A percentile compares a stretch with the other conserved stretches of the same genome.
phyloP scores from a whole-genome alignment of 2,113 vertebrate genomes.

The Ceratotherium simum region DNA sequence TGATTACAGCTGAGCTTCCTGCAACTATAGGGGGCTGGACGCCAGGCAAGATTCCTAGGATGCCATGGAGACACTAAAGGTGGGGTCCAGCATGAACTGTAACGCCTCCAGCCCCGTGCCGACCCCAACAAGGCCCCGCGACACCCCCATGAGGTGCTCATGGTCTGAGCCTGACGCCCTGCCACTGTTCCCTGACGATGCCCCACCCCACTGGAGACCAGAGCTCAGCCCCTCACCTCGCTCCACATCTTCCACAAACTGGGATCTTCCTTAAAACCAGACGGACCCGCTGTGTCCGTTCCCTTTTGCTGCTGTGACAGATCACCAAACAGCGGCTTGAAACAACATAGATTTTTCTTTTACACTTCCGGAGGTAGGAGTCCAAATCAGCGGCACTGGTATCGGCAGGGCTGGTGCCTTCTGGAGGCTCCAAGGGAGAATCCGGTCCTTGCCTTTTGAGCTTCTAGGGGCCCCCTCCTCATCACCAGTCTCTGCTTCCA shows the following conservation, averaged over 20 bases:
- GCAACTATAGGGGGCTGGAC: rapidly evolving
- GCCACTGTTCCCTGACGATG: neutral
- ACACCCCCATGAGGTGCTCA: neutral
- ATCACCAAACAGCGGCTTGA: neutral
- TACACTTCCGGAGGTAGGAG: neutral
- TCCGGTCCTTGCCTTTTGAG: neutral
- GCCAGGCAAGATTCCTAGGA: neutral
- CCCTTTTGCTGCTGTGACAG: neutral
- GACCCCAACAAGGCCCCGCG: neutral
- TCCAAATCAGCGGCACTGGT: neutral
- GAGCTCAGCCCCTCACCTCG: neutral
- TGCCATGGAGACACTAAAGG: rapidly evolving
- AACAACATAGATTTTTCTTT: neutral
- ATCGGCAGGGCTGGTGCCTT: rapidly evolving
- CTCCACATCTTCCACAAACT: neutral
- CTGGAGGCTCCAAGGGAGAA: neutral
- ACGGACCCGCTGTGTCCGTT: rapidly evolving
- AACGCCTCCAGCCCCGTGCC: too few species aligned
- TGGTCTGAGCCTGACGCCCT: neutral
- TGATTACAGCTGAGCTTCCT: neutral
- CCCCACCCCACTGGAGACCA: neutral
- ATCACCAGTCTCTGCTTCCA: neutral
- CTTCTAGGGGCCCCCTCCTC: too few species aligned
- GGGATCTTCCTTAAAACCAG: too few species aligned
- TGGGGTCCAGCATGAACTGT: neutral